Percentiles rank a stretch among this genome's conserved stretches.
Evolutionary conservation across 1,140 invertebrate genomes (phyloP).

Genomic region (Araneus ventricosus): DNA sequence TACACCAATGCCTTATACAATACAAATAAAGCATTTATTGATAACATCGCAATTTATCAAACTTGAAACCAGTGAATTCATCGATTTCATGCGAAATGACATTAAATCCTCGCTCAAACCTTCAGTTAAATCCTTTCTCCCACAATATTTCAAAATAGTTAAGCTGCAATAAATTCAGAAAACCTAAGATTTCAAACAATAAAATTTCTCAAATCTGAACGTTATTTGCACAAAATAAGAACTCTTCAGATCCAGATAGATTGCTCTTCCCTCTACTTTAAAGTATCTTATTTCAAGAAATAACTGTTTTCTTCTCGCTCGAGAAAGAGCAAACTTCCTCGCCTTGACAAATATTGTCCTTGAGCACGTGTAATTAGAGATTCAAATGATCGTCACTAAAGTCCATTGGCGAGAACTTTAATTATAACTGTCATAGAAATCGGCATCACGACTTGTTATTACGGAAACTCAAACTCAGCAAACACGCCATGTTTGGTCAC

Average conservation of each 20-base stretch:
- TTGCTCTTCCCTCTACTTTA: neutral
- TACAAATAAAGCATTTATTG: no score
- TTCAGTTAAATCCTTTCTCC: no score
- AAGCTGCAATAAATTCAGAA: neutral
- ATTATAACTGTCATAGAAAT: slow-evolving; percentile 24
- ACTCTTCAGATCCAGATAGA: neutral
- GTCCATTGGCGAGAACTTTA: slow-evolving; percentile 42
- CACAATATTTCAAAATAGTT: neutral
- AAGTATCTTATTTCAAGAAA: neutral
- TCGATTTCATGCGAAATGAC: no score
- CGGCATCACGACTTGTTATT: neutral
- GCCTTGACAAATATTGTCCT: neutral
- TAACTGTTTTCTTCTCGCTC: slow-evolving; percentile 20
- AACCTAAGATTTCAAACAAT: neutral
- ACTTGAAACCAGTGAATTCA: no score
- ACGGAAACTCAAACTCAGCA: neutral
- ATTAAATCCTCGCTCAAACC: no score
- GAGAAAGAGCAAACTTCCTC: neutral
- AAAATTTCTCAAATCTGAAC: no score
- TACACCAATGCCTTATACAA: no score
- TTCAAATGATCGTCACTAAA: slow-evolving; percentile 2
- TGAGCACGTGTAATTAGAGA: slow-evolving; percentile 22
- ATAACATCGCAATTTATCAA: no score
- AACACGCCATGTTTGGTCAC: neutral
- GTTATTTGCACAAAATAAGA: neutral